Evolutionary conservation across 2,797 vertebrate genomes (phyloP).

Genomic region (Echiichthys vipera): DNA sequence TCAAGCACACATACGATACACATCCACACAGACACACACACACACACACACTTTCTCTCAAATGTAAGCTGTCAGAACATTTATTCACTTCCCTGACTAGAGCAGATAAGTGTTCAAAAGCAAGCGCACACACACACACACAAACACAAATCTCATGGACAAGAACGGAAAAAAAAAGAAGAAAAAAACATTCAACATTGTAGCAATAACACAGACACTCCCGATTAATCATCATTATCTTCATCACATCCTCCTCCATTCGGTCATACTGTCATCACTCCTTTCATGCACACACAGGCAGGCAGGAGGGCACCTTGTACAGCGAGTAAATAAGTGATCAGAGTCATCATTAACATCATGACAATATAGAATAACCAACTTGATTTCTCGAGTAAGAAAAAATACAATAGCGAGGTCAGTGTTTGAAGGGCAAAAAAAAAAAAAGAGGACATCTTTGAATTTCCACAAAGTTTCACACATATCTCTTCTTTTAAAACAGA

Average conservation of each 20-base stretch:
- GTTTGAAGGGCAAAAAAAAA: constrained; percentile 72
- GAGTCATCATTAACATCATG: constrained; percentile 77
- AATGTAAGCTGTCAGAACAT: constrained; percentile 79
- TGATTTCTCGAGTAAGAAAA: constrained; percentile 79
- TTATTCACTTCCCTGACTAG: constrained; percentile 79
- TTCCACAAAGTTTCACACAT: constrained; percentile 80
- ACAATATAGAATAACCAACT: constrained; percentile 82
- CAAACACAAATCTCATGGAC: constrained; percentile 71
- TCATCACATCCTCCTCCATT: constrained; percentile 66
- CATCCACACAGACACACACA: constrained; percentile 39
- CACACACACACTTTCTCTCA: constrained; percentile 55
- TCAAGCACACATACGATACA: constrained; percentile 51
- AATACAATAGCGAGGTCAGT: constrained; percentile 84
- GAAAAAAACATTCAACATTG: constrained; percentile 77
- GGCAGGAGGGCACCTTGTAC: constrained; percentile 83
- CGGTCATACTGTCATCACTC: constrained; percentile 69
- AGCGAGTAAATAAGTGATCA: constrained; percentile 82
- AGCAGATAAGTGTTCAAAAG: constrained; percentile 73
- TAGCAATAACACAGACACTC: constrained; percentile 77
- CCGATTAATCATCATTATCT: constrained; percentile 62
- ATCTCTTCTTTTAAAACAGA: constrained; percentile 73
- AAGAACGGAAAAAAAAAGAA: constrained; percentile 43
- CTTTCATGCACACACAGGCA: constrained; percentile 79
- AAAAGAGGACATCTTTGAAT: constrained; percentile 76
- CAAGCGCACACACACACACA: constrained; percentile 29